Percentiles rank a stretch among this genome's conserved stretches.
Evolutionary conservation across 2,113 vertebrate species (phyloP).

Genomic region (Noturus placidus): DNA sequence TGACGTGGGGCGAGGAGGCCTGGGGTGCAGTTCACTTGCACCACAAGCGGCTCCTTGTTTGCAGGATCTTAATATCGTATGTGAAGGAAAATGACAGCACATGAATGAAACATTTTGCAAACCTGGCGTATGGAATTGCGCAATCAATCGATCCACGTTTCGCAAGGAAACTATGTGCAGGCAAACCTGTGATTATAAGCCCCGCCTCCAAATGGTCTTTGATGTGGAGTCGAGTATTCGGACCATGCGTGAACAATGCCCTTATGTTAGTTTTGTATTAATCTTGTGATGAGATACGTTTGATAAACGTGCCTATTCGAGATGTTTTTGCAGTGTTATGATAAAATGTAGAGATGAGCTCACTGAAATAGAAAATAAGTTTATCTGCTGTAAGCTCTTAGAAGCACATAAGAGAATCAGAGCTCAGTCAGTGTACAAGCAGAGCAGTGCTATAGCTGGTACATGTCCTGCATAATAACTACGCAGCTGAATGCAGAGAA

Average conservation of each 20-base stretch:
- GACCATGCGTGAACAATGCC: background rate
- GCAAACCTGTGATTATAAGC: background rate
- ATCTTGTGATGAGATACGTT: background rate
- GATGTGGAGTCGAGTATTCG: background rate
- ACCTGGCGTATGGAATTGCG: background rate
- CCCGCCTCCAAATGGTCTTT: background rate
- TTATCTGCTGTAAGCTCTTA: slow-evolving; percentile 20
- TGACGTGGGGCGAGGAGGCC: background rate
- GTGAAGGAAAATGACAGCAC: background rate
- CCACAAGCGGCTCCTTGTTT: background rate
- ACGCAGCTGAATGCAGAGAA: slow-evolving; percentile 39
- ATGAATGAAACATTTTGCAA: background rate
- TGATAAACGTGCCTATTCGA: background rate
- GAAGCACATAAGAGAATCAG: slow-evolving; percentile 31
- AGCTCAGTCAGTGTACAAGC: background rate
- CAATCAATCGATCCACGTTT: background rate
- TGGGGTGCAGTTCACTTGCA: background rate
- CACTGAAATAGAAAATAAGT: slow-evolving; percentile 32
- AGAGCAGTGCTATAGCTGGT: slow-evolving; percentile 28
- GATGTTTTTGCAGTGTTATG: background rate
- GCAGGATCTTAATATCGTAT: too few species aligned
- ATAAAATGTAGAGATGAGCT: background rate
- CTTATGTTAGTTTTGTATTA: background rate
- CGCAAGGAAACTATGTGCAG: background rate
- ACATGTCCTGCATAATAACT: slow-evolving; percentile 38